Evolutionary conservation across 1,140 invertebrate genomes (phyloP).

Genomic region (Nebria ingens): DNA sequence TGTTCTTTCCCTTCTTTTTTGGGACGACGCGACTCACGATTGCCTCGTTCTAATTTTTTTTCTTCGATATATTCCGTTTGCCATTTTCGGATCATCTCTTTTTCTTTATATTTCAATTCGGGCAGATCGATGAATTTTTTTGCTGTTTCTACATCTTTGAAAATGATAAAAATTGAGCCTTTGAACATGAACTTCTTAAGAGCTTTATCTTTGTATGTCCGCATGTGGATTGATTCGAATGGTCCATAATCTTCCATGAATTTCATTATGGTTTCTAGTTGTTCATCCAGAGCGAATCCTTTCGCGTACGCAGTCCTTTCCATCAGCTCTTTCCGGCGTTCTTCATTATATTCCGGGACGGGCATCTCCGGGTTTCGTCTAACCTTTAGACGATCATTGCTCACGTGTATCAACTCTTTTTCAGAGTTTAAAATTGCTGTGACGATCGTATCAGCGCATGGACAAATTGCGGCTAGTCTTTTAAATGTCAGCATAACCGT

Average conservation of each 20-base stretch:
- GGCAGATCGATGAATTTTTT: constrained; percentile 51
- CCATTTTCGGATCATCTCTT: constrained; percentile 57
- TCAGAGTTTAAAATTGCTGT: constrained; percentile 65
- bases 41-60: constrained; percentile 56
- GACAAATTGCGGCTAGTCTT: constrained; percentile 61
- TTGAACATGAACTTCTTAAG: constrained; percentile 63
- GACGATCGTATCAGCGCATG: constrained; percentile 58
- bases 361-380: constrained; percentile 65
- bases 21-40: constrained; percentile 43
- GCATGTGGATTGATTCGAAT: constrained; percentile 67
- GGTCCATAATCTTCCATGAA: constrained; percentile 63
- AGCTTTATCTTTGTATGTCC: constrained; percentile 54
- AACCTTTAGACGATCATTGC: constrained; percentile 73
- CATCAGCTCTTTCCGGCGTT: constrained; percentile 65
- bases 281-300: constrained; percentile 67
- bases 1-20: constrained; percentile 36
- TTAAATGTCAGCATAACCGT: constrained; percentile 82
- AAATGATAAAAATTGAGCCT: constrained; percentile 83
- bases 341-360: constrained; percentile 75
- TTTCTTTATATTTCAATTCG: constrained; percentile 61
- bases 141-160: constrained; percentile 61
- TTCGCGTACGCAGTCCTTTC: constrained; percentile 77
- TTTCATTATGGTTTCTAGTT: constrained; percentile 60
- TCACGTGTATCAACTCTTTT: constrained; percentile 64
- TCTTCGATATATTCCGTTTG: constrained; percentile 58